Evolutionary conservation across 2,797 vertebrate genomes (phyloP).

Genomic region (Remorina albescens): DNA sequence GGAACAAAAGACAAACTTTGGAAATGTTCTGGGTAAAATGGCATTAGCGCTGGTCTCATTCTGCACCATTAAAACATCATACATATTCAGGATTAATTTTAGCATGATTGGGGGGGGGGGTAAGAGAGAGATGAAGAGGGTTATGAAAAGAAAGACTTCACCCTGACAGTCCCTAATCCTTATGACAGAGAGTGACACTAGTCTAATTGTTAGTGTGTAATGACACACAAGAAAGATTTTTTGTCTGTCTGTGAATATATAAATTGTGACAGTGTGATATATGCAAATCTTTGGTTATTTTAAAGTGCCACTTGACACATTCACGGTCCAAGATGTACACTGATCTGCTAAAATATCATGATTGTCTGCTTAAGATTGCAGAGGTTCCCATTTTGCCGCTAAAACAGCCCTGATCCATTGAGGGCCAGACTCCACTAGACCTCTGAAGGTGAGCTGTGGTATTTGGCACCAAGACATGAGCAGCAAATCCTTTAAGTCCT

Average conservation of each 20-base stretch:
- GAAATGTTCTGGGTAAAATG: slow-evolving; percentile 76
- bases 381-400: too few relatives aligned
- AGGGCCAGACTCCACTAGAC: too few relatives aligned
- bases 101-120: slow-evolving; percentile 50
- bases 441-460: too few relatives aligned
- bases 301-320: too few relatives aligned
- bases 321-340: too few relatives aligned
- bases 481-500: too few relatives aligned
- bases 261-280: neutral
- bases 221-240: slow-evolving; percentile 3
- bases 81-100: slow-evolving; percentile 83
- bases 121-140: slow-evolving; percentile 1
- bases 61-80: slow-evolving; percentile 69
- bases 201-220: slow-evolving; percentile 1
- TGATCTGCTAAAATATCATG: too few relatives aligned
- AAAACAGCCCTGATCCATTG: too few relatives aligned
- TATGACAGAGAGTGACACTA: slow-evolving; percentile 12
- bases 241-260: neutral
- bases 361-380: too few relatives aligned
- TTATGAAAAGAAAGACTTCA: slow-evolving; percentile 42
- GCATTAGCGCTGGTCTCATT: slow-evolving; percentile 72
- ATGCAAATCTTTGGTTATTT: neutral
- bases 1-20: slow-evolving; percentile 73
- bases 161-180: slow-evolving; percentile 41
- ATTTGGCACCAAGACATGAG: too few relatives aligned